phyloP scores from a whole-genome alignment of 2,113 vertebrate genomes.

The Alligator mississippiensis region DNA sequence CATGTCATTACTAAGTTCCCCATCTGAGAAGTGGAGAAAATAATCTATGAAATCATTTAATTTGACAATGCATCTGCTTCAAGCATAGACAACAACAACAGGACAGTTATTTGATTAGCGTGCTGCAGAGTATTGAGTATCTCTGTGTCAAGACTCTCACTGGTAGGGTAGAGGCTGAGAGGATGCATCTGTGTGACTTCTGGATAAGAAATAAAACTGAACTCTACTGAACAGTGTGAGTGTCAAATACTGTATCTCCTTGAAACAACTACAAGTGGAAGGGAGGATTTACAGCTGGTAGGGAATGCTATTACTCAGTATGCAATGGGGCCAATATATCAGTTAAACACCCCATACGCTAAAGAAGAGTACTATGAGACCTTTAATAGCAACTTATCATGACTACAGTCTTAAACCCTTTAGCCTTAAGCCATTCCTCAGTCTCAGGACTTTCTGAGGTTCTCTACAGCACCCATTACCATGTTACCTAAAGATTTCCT shows the following conservation, averaged over 20 bases:
- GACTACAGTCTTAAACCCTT: not conserved
- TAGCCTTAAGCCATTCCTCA: not conserved
- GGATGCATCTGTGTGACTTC: slow-evolving; percentile 45
- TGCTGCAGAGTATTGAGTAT: slow-evolving; percentile 55
- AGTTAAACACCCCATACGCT: not conserved
- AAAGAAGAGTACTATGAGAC: not conserved
- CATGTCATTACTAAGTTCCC: slow-evolving; percentile 63
- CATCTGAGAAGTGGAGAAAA: slow-evolving; percentile 44
- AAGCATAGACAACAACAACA: slow-evolving; percentile 57
- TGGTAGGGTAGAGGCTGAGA: slow-evolving; percentile 58
- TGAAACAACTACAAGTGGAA: slow-evolving; percentile 24
- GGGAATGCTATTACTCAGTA: slow-evolving; percentile 3
- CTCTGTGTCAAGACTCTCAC: slow-evolving; percentile 55
- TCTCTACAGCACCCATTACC: not conserved
- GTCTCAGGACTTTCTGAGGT: not conserved
- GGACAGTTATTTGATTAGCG: slow-evolving; percentile 72
- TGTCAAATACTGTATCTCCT: slow-evolving; percentile 25
- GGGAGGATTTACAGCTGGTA: slow-evolving; percentile 6
- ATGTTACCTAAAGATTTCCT: not conserved
- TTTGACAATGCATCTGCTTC: slow-evolving; percentile 65
- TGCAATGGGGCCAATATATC: slow-evolving; percentile 20
- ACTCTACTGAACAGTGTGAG: slow-evolving; percentile 26
- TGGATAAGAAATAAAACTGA: slow-evolving; percentile 43
- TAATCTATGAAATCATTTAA: slow-evolving; percentile 75
- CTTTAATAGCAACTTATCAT: not conserved